These are phyloP conservation scores for Herpailurus yagouaroundi DNA, from an alignment of 2,113 vertebrate genomes.

Conservation along the genomic window DNA sequence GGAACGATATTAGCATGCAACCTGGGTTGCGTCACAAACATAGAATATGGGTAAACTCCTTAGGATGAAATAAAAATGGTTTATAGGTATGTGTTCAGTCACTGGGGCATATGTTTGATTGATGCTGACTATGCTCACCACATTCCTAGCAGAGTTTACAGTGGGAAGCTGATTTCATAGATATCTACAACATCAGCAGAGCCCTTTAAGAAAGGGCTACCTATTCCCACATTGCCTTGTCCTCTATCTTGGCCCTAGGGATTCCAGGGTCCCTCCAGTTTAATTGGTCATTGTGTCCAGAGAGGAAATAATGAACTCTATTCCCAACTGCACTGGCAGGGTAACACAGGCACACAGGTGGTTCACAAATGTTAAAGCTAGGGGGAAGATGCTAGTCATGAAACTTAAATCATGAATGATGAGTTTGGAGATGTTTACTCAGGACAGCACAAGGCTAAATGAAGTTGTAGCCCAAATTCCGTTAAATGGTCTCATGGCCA, in stretches of 20 bases:
- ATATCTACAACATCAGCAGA: not conserved
- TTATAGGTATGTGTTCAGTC: not conserved
- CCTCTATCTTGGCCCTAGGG: not conserved
- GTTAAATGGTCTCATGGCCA: not conserved
- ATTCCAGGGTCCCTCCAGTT: not conserved
- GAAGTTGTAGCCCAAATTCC: not conserved
- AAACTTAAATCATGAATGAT: not conserved
- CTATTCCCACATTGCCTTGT: not conserved
- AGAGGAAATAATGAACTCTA: not conserved
- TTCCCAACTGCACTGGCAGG: not conserved
- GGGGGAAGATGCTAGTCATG: not conserved
- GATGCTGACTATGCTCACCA: not conserved
- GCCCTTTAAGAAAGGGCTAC: not conserved
- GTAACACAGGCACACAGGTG: not conserved
- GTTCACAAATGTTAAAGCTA: not conserved
- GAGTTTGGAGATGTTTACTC: not conserved
- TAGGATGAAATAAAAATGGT: not conserved
- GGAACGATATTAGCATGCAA: not conserved
- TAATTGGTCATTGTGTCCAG: conserved; percentile 42
- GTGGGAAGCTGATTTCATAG: not conserved
- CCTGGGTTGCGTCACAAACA: not conserved
- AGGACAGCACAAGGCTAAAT: not conserved
- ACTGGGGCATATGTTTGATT: not conserved
- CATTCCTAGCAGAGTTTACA: not conserved
- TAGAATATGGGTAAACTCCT: not conserved